A percentile compares a stretch with the other conserved stretches of the same genome.
Evolutionary conservation across 2,888 invertebrate genomes (phyloP).

Genomic region (Mechanitis messenoides): DNA sequence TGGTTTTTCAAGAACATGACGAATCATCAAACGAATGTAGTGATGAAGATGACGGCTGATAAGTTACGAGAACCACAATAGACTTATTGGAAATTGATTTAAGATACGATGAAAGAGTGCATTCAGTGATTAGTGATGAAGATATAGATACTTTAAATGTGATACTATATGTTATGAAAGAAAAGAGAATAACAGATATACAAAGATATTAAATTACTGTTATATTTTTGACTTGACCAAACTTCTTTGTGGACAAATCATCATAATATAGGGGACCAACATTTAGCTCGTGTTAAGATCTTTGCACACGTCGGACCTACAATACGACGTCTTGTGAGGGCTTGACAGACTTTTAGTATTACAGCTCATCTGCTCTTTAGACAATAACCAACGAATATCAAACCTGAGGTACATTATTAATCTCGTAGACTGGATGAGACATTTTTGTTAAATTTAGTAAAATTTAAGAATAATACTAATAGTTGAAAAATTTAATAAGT

Average conservation of each 20-base stretch:
- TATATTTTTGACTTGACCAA: too few species aligned
- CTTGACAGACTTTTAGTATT: constrained; percentile 54
- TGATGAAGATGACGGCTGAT: constrained; percentile 55
- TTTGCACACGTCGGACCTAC: constrained; percentile 13
- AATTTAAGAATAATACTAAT: too few species aligned
- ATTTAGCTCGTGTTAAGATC: neutral
- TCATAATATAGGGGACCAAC: too few species aligned
- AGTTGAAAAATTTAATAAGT: too few species aligned
- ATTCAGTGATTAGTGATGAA: constrained; percentile 15
- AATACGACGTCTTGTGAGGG: constrained; percentile 37
- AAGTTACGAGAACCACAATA: constrained; percentile 50
- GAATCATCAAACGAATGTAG: constrained; percentile 53
- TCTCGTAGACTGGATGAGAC: neutral
- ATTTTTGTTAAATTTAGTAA: neutral
- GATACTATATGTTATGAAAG: neutral
- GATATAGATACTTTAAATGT: neutral
- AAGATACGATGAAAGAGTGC: constrained; percentile 40
- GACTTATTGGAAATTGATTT: constrained; percentile 51
- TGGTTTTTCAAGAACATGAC: constrained; percentile 31
- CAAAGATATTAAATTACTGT: too few species aligned
- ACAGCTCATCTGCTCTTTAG: constrained; percentile 40
- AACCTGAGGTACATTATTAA: neutral
- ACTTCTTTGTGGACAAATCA: too few species aligned
- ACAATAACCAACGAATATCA: constrained; percentile 41
- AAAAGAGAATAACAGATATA: too few species aligned